These are phyloP conservation scores for Daubentonia madagascariensis DNA, from an alignment of 2,113 vertebrate species.

Conservation along the genomic window DNA sequence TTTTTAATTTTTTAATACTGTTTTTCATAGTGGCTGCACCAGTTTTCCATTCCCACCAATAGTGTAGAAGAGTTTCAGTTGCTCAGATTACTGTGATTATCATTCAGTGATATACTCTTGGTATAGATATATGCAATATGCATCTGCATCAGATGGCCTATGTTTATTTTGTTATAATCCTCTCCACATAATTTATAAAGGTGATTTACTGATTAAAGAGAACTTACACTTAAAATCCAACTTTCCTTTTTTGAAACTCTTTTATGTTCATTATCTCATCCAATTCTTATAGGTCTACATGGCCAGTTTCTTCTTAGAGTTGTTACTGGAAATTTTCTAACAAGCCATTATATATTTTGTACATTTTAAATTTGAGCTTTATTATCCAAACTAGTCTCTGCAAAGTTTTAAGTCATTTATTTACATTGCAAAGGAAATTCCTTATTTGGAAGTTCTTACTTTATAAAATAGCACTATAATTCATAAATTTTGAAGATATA, in stretches of 20 bases:
- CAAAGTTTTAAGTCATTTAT: neutral
- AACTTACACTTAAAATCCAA: neutral
- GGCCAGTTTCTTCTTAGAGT: neutral
- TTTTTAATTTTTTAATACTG: too few species aligned
- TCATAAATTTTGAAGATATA: neutral
- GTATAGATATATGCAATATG: neutral
- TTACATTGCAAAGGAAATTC: conserved; percentile 10
- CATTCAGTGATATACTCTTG: neutral
- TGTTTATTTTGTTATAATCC: neutral
- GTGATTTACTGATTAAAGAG: neutral
- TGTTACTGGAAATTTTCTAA: conserved; percentile 52
- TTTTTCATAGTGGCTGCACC: neutral
- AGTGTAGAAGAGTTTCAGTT: neutral
- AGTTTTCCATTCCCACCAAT: neutral
- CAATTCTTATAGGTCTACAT: neutral
- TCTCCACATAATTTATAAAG: conserved; percentile 39
- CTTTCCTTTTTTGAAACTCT: neutral
- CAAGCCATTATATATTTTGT: conserved; percentile 64
- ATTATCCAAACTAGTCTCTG: neutral
- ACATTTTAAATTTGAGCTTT: conserved; percentile 59
- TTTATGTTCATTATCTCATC: neutral
- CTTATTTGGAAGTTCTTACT: neutral
- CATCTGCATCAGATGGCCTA: neutral
- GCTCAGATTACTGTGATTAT: neutral
- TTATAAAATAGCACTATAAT: conserved; percentile 27